Evolutionary conservation across 2,888 invertebrate species (phyloP).

Genomic region (Lithophane ornitopus): DNA sequence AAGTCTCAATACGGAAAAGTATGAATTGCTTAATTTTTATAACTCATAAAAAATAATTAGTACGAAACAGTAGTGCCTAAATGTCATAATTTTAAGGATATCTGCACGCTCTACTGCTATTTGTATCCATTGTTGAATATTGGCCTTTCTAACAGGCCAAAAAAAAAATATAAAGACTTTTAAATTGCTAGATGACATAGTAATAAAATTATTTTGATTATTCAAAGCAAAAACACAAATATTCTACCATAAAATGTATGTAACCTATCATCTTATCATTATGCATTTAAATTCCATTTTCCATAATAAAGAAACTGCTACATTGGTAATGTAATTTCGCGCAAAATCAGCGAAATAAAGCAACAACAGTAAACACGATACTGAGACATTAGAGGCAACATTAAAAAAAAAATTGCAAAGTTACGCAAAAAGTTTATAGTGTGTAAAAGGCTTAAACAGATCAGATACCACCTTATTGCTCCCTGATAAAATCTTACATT

Average conservation of each 20-base stretch:
- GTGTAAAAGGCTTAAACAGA: conserved; percentile 63
- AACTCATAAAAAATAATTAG: conserved; percentile 61
- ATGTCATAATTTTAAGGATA: conserved; percentile 28
- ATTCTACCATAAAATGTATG: not conserved
- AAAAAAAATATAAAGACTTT: no score
- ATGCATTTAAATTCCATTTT: conserved; percentile 25
- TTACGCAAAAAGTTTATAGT: conserved; percentile 49
- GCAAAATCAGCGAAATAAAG: conserved; percentile 35
- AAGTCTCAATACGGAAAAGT: conserved; percentile 54
- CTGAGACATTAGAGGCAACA: conserved; percentile 22
- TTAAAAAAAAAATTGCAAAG: conserved; percentile 23
- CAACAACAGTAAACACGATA: conserved; percentile 36
- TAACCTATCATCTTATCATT: conserved; percentile 11
- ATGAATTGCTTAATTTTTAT: conserved; percentile 56
- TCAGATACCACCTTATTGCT: conserved; percentile 71
- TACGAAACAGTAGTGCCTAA: conserved; percentile 20
- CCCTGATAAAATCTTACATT: conserved; percentile 75
- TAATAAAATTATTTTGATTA: not conserved
- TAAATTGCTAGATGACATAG: not conserved
- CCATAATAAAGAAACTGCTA: not conserved
- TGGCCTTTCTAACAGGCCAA: no score
- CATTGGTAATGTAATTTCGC: conserved; percentile 27
- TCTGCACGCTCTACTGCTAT: not conserved
- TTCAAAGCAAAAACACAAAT: not conserved
- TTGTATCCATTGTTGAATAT: not conserved